Percentiles rank a stretch among this genome's conserved stretches.
These are phyloP conservation scores for Calidris pygmaea DNA, from an alignment of 2,113 vertebrate species.

Conservation along the genomic window DNA sequence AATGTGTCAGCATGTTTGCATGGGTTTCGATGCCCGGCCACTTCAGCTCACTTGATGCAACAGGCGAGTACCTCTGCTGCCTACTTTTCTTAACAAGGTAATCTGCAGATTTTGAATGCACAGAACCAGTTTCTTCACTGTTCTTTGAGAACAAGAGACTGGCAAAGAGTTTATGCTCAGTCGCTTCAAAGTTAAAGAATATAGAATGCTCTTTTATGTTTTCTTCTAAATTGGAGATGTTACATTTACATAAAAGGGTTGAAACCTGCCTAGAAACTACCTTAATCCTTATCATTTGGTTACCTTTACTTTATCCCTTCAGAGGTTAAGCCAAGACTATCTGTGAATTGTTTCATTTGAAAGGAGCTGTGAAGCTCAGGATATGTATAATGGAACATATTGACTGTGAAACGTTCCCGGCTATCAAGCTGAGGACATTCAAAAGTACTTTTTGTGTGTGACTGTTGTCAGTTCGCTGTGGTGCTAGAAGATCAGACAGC, in stretches of 20 bases:
- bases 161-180: neutral
- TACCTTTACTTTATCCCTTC: conserved; percentile 31
- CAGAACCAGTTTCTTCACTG: neutral
- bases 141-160: neutral
- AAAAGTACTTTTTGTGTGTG: neutral
- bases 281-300: conserved; percentile 43
- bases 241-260: conserved; percentile 12
- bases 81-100: neutral
- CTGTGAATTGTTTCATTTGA: conserved; percentile 45
- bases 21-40: neutral
- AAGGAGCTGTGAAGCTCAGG: conserved; percentile 27
- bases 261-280: conserved; percentile 5
- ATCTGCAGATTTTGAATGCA: neutral
- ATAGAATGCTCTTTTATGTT: conserved; percentile 4
- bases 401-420: conserved; percentile 33
- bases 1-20: neutral
- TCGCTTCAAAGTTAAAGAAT: neutral
- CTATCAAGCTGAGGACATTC: neutral
- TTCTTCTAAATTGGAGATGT: neutral
- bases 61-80: neutral
- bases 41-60: neutral
- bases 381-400: conserved; percentile 30
- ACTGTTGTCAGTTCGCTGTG: conserved; percentile 37
- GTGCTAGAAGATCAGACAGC: conserved; percentile 24
- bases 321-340: conserved; percentile 44